phyloP scores from a whole-genome alignment of 2,113 vertebrate species.

The Periophthalmus modestus region DNA sequence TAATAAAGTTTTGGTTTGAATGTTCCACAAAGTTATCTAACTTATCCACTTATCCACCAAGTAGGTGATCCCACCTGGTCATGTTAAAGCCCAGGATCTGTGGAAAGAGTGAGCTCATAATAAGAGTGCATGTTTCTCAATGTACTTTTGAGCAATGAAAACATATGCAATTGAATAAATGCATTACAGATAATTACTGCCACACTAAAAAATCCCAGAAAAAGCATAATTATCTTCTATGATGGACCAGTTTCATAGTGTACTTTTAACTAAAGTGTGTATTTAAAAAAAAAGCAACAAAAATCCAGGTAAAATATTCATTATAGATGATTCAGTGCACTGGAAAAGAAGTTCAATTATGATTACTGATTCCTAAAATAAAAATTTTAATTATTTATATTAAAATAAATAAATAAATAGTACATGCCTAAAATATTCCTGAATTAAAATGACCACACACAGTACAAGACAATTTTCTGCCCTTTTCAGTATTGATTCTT shows the following conservation, averaged over 20 bases:
- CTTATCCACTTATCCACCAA: neutral
- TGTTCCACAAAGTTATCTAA: neutral
- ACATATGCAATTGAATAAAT: neutral
- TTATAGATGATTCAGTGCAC: neutral
- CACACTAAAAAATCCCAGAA: neutral
- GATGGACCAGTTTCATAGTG: neutral
- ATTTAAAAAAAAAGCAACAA: too few species aligned
- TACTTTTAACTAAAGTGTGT: neutral
- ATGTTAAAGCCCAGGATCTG: neutral
- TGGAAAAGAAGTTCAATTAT: neutral
- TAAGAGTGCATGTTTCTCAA: neutral
- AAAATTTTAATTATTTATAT: neutral
- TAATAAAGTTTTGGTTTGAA: neutral
- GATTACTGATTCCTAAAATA: neutral
- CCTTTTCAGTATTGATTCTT: slow-evolving; percentile 28
- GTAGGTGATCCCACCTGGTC: neutral
- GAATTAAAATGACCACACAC: neutral
- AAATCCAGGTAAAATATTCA: neutral
- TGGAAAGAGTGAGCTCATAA: neutral
- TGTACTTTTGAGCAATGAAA: neutral
- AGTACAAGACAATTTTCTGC: slow-evolving; percentile 25
- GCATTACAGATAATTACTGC: neutral
- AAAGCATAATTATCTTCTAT: neutral
- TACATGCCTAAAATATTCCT: neutral
- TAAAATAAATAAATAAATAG: too few species aligned